Evolutionary conservation across 2,113 vertebrate species (phyloP).

Genomic region (Sterrhoptilus dennistouni): DNA sequence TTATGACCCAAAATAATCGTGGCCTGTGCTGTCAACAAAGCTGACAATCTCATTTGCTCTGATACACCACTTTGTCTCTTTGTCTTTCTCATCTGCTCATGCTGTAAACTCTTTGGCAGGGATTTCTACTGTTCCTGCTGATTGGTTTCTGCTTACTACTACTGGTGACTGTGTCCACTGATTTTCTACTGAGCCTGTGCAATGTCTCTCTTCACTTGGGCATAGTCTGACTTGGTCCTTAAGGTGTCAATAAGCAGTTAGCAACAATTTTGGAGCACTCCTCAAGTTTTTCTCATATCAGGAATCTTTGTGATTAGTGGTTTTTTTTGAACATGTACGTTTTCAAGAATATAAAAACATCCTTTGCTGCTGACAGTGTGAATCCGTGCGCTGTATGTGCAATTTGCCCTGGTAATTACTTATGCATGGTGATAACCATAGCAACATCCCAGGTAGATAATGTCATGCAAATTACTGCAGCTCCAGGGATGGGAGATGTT

Average conservation of each 20-base stretch:
- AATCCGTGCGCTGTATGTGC: conserved; percentile 38
- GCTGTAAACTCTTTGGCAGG: neutral
- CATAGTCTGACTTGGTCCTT: neutral
- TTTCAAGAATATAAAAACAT: conserved; percentile 40
- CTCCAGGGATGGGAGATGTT: conserved; percentile 37
- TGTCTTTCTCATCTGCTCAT: neutral
- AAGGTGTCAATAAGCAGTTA: neutral
- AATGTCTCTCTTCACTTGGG: neutral
- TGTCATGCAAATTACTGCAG: conserved; percentile 39
- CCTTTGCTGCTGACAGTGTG: conserved; percentile 49
- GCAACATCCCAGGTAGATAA: conserved; percentile 65
- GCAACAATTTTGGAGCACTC: neutral
- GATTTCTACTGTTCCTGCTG: neutral
- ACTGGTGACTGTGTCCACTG: neutral
- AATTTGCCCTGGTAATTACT: conserved; percentile 69
- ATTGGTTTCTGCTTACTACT: neutral
- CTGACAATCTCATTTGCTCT: neutral
- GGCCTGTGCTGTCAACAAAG: neutral
- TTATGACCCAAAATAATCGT: neutral
- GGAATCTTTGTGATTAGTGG: neutral
- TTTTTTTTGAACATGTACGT: neutral
- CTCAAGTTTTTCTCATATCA: neutral
- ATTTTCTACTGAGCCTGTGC: neutral
- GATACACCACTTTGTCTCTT: neutral
- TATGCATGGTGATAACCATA: conserved; percentile 69